phyloP scores from a whole-genome alignment of 2,797 vertebrate genomes.

The Poecile montanus region DNA sequence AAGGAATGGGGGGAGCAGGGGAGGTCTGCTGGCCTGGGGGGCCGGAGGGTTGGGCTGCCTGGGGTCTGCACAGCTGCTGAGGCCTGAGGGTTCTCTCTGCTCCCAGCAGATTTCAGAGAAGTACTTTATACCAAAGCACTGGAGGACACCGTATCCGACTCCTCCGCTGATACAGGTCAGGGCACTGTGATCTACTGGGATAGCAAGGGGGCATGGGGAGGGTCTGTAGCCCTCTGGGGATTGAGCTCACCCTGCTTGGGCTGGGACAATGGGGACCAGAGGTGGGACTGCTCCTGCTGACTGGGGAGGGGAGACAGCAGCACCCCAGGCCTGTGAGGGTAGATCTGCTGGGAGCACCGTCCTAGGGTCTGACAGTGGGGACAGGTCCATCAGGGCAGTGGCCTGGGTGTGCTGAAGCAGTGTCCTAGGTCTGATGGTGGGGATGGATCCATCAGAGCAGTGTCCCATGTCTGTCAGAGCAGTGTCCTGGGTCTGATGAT shows the following conservation, averaged over 20 bases:
- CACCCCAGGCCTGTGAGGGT: rapidly evolving
- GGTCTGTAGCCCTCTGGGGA: background rate
- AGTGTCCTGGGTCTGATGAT: background rate
- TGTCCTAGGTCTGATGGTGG: rapidly evolving
- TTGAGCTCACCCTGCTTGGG: rapidly evolving
- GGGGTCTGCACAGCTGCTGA: background rate
- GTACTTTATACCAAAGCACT: constrained; percentile 77
- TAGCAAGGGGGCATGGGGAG: rapidly evolving
- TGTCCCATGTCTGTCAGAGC: background rate
- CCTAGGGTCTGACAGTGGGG: background rate
- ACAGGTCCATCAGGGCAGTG: background rate
- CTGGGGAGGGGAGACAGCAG: background rate
- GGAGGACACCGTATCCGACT: constrained; percentile 71
- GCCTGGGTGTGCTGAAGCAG: background rate
- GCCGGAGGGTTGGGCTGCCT: background rate
- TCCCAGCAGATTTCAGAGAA: constrained; percentile 75
- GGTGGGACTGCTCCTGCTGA: rapidly evolving
- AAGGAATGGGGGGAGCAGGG: background rate
- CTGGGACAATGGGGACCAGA: rapidly evolving
- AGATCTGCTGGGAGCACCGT: background rate
- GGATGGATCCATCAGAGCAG: no score
- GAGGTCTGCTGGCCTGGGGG: background rate
- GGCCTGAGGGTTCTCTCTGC: background rate
- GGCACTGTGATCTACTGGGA: background rate
- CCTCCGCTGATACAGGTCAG: constrained; percentile 77